phyloP scores from a whole-genome alignment of 2,888 invertebrate genomes.

The Parnassius orleans region DNA sequence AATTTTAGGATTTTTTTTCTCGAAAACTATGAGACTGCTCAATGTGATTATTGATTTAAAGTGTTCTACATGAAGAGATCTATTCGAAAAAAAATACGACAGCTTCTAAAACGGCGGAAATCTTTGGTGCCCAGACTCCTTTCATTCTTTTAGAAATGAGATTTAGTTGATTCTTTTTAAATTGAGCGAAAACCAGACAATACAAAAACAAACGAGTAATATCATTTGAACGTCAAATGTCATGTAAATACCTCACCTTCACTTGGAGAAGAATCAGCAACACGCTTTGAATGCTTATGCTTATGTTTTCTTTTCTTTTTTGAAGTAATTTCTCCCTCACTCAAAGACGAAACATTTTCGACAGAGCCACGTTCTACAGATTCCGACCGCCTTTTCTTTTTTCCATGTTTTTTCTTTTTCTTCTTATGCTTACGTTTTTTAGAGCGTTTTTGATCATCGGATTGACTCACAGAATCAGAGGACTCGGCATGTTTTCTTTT shows the following conservation, averaged over 20 bases:
- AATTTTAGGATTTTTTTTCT: no score
- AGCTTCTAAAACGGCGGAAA: no score
- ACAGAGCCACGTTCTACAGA: conserved; percentile 53
- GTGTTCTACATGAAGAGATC: no score
- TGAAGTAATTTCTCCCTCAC: conserved; percentile 65
- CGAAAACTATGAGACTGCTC: no score
- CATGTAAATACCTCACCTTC: conserved; percentile 44
- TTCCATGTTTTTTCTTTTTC: conserved; percentile 75
- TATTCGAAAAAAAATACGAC: no score
- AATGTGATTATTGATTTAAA: no score
- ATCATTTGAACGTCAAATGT: neutral
- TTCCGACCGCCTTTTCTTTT: conserved; percentile 65
- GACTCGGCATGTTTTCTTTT: conserved; percentile 70
- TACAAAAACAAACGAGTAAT: neutral
- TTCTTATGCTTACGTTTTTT: conserved; percentile 78
- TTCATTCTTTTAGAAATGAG: no score
- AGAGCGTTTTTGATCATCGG: conserved; percentile 61
- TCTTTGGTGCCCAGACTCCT: no score
- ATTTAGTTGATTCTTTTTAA: no score
- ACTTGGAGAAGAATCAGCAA: conserved; percentile 53
- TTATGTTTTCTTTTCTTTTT: conserved; percentile 73
- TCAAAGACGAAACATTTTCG: conserved; percentile 51
- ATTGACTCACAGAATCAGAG: conserved; percentile 68
- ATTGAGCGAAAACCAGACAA: neutral
- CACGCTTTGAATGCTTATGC: conserved; percentile 61